Percentiles rank a stretch among this genome's conserved stretches.
Evolutionary conservation across 1,140 invertebrate species (phyloP).

Genomic region (Lepidurus packardi): DNA sequence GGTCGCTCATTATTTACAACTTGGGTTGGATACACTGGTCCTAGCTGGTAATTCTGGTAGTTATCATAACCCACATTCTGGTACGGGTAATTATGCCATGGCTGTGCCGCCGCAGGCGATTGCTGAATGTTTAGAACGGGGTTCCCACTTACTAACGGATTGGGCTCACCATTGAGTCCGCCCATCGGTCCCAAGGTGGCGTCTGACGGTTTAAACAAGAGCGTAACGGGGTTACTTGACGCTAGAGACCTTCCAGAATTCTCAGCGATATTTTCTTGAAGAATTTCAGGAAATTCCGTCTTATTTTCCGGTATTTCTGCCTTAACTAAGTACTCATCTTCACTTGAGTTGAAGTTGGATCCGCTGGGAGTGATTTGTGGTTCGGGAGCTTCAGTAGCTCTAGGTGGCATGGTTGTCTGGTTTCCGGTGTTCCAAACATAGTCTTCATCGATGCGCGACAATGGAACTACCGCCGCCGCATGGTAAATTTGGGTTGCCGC

Average conservation of each 20-base stretch:
- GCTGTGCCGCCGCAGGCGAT: neutral
- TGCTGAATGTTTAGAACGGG: neutral
- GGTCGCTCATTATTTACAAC: neutral
- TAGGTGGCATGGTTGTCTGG: neutral
- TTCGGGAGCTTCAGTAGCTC: neutral
- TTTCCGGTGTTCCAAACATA: neutral
- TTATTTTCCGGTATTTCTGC: neutral
- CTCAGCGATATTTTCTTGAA: neutral
- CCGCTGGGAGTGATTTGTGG: neutral
- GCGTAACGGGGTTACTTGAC: neutral
- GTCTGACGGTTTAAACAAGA: neutral
- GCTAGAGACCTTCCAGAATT: neutral
- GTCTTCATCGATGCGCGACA: neutral
- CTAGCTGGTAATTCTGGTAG: neutral
- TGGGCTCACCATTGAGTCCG: neutral
- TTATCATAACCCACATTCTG: neutral
- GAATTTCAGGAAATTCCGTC: neutral
- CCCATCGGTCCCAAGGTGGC: neutral
- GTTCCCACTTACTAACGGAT: neutral
- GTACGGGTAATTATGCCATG: slow-evolving; percentile 6
- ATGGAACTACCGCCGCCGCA: neutral
- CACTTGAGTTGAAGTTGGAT: neutral
- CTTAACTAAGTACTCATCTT: neutral
- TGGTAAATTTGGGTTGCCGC: neutral
- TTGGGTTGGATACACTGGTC: neutral